These are phyloP conservation scores for Pseudopipra pipra DNA, from an alignment of 2,113 vertebrate species.

Conservation along the genomic window DNA sequence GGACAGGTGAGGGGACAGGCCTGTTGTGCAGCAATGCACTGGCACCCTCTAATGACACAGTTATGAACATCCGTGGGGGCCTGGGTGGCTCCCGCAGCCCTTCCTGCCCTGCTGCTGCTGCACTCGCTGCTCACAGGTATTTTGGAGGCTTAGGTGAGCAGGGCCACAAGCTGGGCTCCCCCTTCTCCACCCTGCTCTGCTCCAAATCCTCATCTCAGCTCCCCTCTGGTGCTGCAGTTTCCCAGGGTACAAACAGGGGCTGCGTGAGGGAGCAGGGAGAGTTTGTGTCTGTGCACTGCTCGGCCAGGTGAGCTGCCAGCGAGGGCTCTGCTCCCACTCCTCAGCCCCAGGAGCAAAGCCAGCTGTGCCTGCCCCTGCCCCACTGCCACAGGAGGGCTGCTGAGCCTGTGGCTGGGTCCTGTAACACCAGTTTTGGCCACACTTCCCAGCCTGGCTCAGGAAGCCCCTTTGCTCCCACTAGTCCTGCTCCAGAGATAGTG, in stretches of 20 bases:
- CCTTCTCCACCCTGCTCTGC: background rate
- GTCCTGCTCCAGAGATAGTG: background rate
- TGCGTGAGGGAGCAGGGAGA: background rate
- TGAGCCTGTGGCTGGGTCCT: accelerated
- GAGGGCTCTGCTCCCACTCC: background rate
- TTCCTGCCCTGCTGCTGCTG: background rate
- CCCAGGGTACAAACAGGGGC: background rate
- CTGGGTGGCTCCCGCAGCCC: accelerated
- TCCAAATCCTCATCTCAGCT: background rate
- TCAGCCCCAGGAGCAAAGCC: background rate
- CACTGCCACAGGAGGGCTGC: accelerated
- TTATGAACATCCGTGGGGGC: accelerated
- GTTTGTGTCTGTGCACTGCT: background rate
- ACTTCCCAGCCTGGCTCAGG: background rate
- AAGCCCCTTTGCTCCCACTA: background rate
- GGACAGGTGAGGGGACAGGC: background rate
- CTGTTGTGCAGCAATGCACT: background rate
- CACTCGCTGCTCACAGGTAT: background rate
- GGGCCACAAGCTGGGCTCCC: background rate
- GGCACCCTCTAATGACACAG: conserved; percentile 38
- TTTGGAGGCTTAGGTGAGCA: background rate
- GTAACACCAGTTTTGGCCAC: background rate
- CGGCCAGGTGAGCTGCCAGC: background rate
- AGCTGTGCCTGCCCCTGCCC: background rate
- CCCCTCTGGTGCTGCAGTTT: accelerated